Percentiles rank a stretch among this genome's conserved stretches.
phyloP scores from a whole-genome alignment of 2,888 invertebrate species.

The Cataglyphis albicans region DNA sequence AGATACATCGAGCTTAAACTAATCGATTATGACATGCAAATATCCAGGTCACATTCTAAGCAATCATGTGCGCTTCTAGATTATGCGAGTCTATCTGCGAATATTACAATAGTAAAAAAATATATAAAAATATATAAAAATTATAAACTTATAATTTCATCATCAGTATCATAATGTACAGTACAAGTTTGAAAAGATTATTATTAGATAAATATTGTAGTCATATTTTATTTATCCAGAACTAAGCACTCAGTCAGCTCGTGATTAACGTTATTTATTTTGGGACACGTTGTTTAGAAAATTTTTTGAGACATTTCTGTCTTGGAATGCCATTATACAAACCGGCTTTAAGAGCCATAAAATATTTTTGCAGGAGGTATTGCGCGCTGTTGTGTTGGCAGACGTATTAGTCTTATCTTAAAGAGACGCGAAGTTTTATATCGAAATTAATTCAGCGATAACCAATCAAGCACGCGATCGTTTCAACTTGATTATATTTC shows the following conservation, averaged over 20 bases:
- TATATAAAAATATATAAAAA: too few species aligned
- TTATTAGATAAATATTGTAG: neutral
- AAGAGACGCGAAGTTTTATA: neutral
- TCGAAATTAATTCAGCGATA: constrained; percentile 15
- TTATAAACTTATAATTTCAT: too few species aligned
- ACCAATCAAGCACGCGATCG: neutral
- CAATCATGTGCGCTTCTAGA: too few species aligned
- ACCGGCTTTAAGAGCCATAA: neutral
- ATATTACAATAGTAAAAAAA: too few species aligned
- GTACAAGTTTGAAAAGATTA: neutral
- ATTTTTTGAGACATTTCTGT: neutral
- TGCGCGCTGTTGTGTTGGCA: neutral
- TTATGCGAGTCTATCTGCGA: too few species aligned
- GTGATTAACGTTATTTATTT: neutral
- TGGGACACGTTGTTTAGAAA: neutral
- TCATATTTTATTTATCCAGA: neutral
- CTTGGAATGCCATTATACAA: neutral
- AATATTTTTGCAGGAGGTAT: neutral
- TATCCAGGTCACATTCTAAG: too few species aligned
- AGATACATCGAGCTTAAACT: too few species aligned
- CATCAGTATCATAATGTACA: too few species aligned
- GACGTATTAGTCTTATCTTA: neutral
- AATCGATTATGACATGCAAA: too few species aligned
- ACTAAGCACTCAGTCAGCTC: neutral
- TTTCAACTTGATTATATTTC: neutral